Evolutionary conservation across 1,140 invertebrate genomes (phyloP), one percentile per base, ranked within the genome.

Genomic region (Tenebrio molitor): DNA sequence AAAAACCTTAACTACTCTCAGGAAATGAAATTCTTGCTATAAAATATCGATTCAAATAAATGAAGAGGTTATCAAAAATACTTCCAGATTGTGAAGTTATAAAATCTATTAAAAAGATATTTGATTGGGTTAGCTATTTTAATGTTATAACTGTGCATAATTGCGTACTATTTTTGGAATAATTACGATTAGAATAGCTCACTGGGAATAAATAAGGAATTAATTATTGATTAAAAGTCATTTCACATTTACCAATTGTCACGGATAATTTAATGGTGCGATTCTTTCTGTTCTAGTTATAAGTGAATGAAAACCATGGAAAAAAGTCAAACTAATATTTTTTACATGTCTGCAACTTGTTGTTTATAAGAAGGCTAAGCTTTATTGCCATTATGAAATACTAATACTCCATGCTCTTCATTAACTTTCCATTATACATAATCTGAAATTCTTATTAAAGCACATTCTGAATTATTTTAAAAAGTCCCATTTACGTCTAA

Each of bases 41-140:
- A 29, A 53, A 53, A 25, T 53, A 53, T 53, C 46, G 19, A 21
- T 53, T 25, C 12, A 25, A 53, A 25, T 33, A 58, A 58, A 58
- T 58, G 1, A 46, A 50, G 23, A 12, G 12, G 21, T 14, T 15
- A 34, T 29, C 10, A 58, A 53, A 21, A 21, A 58, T 15, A 5
- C n/a, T 58, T 53, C 10, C 5, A n/a, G 46, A 58, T 12, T 58
- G 15, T 29, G 23, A 17, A 12, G 19, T 17, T 21, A 58, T 58
- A 25, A 58, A 58, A 39, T 4, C 25, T 3, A 50, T 50, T n/a
- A 50, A 10, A 50, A 19, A 10, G 19, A n/a, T 21, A 50, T 50
- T 50, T 44, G 42, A 44, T 44, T 44, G 16, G 12, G 14, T 10
- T 17, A 21, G n/a, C 21, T 19, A 50, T 50, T 29, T 29, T 50